Evolutionary conservation across 2,113 vertebrate genomes (phyloP).

Genomic region (Apaloderma vittatum): DNA sequence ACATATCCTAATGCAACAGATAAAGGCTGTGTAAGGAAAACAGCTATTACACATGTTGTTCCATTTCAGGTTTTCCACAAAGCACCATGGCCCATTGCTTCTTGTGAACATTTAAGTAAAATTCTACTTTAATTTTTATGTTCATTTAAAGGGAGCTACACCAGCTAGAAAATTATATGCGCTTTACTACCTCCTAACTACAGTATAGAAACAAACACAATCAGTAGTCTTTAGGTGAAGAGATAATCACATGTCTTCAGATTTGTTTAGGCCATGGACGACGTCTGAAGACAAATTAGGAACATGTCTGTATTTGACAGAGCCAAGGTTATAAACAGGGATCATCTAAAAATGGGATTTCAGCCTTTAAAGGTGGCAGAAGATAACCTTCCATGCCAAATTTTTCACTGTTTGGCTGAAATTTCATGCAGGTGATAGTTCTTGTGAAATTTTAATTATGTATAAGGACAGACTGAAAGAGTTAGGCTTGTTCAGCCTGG

Average conservation of each 20-base stretch:
- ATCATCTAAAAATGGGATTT: neutral
- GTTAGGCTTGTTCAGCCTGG: no score
- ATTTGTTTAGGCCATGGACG: neutral
- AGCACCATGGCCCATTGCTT: neutral
- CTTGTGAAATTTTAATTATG: neutral
- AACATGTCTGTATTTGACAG: neutral
- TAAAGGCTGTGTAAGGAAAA: neutral
- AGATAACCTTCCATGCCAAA: neutral
- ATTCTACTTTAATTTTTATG: neutral
- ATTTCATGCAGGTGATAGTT: neutral
- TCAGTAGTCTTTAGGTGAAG: neutral
- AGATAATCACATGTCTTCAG: neutral
- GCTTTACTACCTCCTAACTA: neutral
- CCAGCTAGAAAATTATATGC: neutral
- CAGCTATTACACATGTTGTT: neutral
- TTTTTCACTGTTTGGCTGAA: neutral
- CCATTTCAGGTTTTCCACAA: neutral
- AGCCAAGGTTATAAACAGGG: neutral
- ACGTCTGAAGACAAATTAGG: neutral
- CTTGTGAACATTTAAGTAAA: neutral
- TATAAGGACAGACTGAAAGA: no score
- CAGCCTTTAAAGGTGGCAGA: neutral
- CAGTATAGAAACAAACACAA: neutral
- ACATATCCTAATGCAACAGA: neutral
- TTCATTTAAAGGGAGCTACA: neutral